phyloP scores from a whole-genome alignment of 1,140 invertebrate genomes.

The Tetramorium simillimum region DNA sequence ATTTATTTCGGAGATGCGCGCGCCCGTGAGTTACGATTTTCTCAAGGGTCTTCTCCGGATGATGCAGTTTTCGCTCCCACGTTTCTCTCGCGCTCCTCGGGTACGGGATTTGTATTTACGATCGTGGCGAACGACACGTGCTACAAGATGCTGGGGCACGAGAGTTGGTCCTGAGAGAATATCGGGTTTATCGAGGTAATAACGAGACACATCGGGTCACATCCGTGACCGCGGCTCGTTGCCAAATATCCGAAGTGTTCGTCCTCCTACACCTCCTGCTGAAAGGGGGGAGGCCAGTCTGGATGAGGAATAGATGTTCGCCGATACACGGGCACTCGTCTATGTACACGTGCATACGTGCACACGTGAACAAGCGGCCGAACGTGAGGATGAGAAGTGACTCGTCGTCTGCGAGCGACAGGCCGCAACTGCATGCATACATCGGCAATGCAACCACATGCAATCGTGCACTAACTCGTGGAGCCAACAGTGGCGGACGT shows the following conservation, averaged over 20 bases:
- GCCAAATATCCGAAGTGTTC: constrained; percentile 67
- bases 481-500: background rate
- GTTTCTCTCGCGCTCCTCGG: background rate
- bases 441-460: constrained; percentile 37
- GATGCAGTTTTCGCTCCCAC: background rate
- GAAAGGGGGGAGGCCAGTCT: background rate
- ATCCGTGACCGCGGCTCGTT: constrained; percentile 53
- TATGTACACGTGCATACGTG: background rate
- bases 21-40: background rate
- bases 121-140: constrained; percentile 10
- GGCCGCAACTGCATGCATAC: constrained; percentile 57
- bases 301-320: constrained; percentile 31
- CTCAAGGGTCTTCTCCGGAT: background rate
- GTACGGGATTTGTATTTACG: background rate
- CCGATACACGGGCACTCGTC: background rate
- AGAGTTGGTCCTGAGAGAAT: constrained; percentile 26
- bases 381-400: constrained; percentile 31
- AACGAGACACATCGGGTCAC: constrained; percentile 12
- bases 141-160: constrained; percentile 11
- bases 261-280: background rate
- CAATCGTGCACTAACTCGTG: constrained; percentile 6
- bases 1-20: background rate
- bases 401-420: constrained; percentile 62
- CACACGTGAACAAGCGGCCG: background rate
- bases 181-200: constrained; percentile 50